A percentile compares a stretch with the other conserved stretches of the same genome.
Evolutionary conservation across 2,797 vertebrate species (phyloP).

Genomic region (Leontocebus nigricollis): DNA sequence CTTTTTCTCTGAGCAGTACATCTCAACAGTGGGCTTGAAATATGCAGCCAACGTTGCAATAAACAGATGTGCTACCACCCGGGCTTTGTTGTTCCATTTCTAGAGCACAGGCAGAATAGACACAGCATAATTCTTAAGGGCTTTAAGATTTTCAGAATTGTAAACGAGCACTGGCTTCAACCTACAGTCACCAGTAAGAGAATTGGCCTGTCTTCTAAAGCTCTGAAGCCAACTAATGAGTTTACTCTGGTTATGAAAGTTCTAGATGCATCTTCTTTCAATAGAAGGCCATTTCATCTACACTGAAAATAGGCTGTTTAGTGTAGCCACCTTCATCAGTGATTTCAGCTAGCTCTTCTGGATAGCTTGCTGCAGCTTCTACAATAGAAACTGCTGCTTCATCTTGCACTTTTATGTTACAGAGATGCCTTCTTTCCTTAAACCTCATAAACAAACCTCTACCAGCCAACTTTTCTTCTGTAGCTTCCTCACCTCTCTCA

Average conservation of each 20-base stretch:
- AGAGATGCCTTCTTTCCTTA: not conserved
- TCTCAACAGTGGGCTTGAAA: not conserved
- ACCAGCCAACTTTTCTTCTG: not conserved
- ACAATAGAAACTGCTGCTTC: not conserved
- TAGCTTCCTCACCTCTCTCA: not conserved
- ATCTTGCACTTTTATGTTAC: not conserved
- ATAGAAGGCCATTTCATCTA: not conserved
- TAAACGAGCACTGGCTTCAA: not conserved
- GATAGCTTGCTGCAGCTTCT: not conserved
- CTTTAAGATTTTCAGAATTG: not conserved
- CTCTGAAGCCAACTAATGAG: not conserved
- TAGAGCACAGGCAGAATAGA: not conserved
- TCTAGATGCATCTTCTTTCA: not conserved
- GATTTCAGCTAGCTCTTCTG: not conserved
- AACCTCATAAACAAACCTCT: not conserved
- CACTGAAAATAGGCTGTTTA: not conserved
- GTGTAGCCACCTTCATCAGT: not conserved
- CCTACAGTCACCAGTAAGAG: not conserved
- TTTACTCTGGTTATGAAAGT: not conserved
- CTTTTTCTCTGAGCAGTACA: not conserved
- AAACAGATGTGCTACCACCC: not conserved
- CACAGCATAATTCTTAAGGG: not conserved
- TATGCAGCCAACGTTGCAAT: not conserved
- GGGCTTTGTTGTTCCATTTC: not conserved
- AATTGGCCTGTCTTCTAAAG: not conserved